Evolutionary conservation across 2,113 vertebrate species (phyloP), one percentile per base, ranked within the genome.

Genomic region (Oreochromis aureus): DNA sequence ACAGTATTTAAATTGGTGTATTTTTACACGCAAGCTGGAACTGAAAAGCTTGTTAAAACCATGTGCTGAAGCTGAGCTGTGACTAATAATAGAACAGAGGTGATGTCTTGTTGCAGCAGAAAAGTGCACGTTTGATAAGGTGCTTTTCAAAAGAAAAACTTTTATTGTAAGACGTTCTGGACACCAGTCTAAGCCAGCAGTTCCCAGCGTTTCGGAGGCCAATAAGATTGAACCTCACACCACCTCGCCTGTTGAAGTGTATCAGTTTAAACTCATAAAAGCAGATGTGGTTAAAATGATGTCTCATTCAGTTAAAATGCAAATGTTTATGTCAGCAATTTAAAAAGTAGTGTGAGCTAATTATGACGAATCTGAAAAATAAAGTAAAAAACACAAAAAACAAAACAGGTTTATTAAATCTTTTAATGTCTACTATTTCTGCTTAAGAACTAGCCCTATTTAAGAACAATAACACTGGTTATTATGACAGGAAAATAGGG

Each of bases 1-100:
- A 30, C 46, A 61, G 55, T 51, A 46, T 83, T 80, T 83, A 69
- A 69, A 71, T 44, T 22, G 22, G n/a, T 82, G 24, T 81, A 15
- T 82, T 91, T 85, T 66, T 66, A 16, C 85, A 63, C 80, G 10
- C 55, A 71, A 76, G 83, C 58, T 19, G 48, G 34, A 56, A 19
- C 66, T 88, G 79, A 85, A 91, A 83, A 79, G 66, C 88, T 44
- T 82, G 86, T 90, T 85, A 69, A 76, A 87, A 79, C 58, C 53
- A 61, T 53, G 88, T 46, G 81, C 27, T 58, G 83, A 82, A 30
- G 48, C 55, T 5, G 85, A 86, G 80, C 18, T 55, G 46, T n/a
- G 58, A 71, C 44, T 87, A 88, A 58, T 92, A 92, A 93, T 89
- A 93, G 87, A 88, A 82, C 69, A 83, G 85, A 93, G 82, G 54